These are phyloP conservation scores for Henricia sp. DNA, from an alignment of 53 echinoderm and acorn worm genomes.

Conservation along the genomic window DNA sequence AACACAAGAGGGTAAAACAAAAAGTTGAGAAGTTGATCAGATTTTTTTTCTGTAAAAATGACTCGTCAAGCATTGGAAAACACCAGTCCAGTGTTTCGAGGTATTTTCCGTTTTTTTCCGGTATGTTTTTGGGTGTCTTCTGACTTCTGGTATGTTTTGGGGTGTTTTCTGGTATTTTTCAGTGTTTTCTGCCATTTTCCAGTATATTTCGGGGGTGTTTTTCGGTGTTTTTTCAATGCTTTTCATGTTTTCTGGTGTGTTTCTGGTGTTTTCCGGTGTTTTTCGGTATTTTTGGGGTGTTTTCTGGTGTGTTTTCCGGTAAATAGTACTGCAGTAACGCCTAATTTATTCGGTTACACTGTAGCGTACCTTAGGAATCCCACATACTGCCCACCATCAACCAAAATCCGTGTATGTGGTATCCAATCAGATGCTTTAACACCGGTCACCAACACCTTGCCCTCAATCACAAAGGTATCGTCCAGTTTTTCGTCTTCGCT, in stretches of 20 bases:
- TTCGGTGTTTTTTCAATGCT: no score
- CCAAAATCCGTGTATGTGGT: slow-evolving; percentile 60
- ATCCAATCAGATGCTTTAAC: slow-evolving; percentile 66
- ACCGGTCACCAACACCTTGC: slow-evolving; percentile 67
- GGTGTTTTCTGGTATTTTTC: no score
- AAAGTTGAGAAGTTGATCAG: neutral
- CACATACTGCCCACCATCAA: slow-evolving; percentile 65
- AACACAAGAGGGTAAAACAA: neutral
- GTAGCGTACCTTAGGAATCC: slow-evolving; percentile 67
- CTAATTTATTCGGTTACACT: neutral
- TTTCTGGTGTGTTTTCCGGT: neutral
- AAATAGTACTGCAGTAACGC: neutral
- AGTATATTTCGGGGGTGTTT: no score
- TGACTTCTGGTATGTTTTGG: no score
- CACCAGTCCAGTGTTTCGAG: neutral
- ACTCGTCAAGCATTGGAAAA: no score
- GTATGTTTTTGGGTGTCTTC: neutral
- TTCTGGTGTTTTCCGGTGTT: no score
- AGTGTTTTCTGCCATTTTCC: no score
- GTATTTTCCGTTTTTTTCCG: neutral
- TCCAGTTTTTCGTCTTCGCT: slow-evolving; percentile 27
- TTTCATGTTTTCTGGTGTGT: no score
- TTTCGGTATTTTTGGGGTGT: no score
- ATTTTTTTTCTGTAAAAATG: no score
- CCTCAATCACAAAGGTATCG: slow-evolving; percentile 55